phyloP scores from a whole-genome alignment of 1,140 invertebrate species.

The Platorchestia sp. region DNA sequence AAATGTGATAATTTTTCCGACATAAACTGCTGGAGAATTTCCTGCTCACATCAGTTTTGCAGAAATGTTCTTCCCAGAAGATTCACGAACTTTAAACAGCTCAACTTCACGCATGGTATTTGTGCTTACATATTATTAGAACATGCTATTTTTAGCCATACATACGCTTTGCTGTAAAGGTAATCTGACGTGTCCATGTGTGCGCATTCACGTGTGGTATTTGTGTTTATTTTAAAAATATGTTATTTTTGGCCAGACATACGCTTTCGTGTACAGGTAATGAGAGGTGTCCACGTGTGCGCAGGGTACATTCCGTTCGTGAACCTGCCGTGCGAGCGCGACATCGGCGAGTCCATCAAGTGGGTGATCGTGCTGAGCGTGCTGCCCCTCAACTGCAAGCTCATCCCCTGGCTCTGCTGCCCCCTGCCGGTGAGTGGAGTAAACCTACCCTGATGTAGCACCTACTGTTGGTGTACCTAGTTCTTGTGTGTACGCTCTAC shows the following conservation, averaged over 20 bases:
- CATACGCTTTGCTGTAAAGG: neutral
- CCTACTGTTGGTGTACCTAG: no score
- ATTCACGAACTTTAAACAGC: no score
- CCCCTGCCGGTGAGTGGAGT: conserved; percentile 31
- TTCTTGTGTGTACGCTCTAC: no score
- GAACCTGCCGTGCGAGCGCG: conserved; percentile 49
- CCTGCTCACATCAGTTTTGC: no score
- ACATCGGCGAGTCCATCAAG: conserved; percentile 50
- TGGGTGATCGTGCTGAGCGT: conserved; percentile 20
- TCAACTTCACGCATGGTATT: no score
- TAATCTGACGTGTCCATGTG: neutral
- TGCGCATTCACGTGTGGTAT: neutral
- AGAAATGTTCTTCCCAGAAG: no score
- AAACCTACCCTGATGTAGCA: no score
- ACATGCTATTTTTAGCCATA: neutral
- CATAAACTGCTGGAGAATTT: no score
- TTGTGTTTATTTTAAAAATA: neutral
- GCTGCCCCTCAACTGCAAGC: conserved; percentile 18
- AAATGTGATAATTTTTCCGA: no score
- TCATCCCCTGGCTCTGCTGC: conserved; percentile 56
- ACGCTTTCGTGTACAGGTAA: no score
- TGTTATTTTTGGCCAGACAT: neutral
- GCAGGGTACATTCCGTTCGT: conserved; percentile 56
- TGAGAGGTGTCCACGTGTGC: neutral
- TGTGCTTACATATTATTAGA: neutral